Evolutionary conservation across 2,888 invertebrate species (phyloP).

Genomic region (Cyclophora albipunctata): DNA sequence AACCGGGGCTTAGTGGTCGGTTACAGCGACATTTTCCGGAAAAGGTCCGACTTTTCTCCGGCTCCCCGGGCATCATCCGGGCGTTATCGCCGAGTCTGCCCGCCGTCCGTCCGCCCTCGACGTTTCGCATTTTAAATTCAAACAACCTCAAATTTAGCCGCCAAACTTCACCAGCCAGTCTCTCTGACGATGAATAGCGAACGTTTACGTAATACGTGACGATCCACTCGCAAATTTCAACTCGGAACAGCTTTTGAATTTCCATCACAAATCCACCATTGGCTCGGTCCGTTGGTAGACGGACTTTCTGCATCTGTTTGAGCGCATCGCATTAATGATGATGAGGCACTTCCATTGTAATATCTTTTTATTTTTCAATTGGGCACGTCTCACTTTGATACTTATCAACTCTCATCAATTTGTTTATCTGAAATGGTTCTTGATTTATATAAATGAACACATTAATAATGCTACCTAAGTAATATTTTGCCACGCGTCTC

Average conservation of each 20-base stretch:
- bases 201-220: constrained; percentile 35
- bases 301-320: too few relatives aligned
- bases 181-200: constrained; percentile 37
- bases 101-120: constrained; percentile 32
- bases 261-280: constrained; percentile 26
- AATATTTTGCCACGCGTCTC: too few relatives aligned
- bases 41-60: constrained; percentile 32
- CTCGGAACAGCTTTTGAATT: constrained; percentile 28
- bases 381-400: background rate
- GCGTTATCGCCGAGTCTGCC: constrained; percentile 35
- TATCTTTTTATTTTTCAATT: background rate
- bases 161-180: constrained; percentile 27
- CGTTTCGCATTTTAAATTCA: constrained; percentile 50
- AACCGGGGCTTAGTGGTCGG: constrained; percentile 29
- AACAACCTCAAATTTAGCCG: constrained; percentile 39
- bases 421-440: too few relatives aligned
- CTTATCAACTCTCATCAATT: too few relatives aligned
- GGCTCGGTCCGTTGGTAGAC: constrained; percentile 10
- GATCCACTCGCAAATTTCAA: constrained; percentile 18
- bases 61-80: constrained; percentile 26
- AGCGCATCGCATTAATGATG: too few relatives aligned
- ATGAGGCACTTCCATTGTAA: background rate
- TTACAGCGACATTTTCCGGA: constrained; percentile 39
- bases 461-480: too few relatives aligned
- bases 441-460: too few relatives aligned